Conservation (phyloP, 2,113 vertebrate genomes). For the Rhizomys pruinosus region DNA sequence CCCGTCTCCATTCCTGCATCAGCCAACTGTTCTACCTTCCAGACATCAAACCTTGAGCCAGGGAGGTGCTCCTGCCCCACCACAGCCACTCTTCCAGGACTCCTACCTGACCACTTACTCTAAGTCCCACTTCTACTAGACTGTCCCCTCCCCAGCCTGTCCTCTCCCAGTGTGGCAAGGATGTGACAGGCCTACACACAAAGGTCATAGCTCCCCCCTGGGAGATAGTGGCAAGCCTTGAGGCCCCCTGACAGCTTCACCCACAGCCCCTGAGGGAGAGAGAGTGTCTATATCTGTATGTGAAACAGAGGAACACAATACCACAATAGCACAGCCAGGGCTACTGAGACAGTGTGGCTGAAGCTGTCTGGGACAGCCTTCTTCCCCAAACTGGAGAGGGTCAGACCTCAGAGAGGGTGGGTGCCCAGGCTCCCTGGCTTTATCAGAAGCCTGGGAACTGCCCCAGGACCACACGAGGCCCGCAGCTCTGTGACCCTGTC, state of each 20-base stretch:
- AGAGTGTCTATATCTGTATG: not conserved
- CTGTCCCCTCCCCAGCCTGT: not conserved
- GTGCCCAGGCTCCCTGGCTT: not conserved
- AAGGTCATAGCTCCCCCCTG: not conserved
- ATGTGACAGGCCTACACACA: fast-evolving
- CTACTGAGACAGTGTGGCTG: not conserved
- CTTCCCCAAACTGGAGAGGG: not conserved
- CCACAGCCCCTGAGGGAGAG: fast-evolving
- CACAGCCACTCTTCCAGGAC: fast-evolving
- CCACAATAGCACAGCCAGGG: not conserved
- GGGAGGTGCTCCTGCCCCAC: not conserved
- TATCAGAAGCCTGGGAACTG: not conserved
- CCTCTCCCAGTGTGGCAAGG: too few species aligned
- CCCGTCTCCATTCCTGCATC: not conserved
- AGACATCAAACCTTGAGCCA: fast-evolving
- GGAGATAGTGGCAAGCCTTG: too few species aligned
- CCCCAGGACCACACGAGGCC: not conserved
- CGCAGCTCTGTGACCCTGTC: not conserved
- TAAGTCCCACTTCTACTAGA: not conserved
- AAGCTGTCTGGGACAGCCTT: not conserved
- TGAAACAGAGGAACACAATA: not conserved
- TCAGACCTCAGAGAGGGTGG: not conserved
- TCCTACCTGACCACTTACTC: not conserved
- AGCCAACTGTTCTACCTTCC: fast-evolving
- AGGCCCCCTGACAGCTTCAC: not conserved